A percentile compares a stretch with the other conserved stretches of the same genome.
Evolutionary conservation across 2,113 vertebrate species (phyloP).

Genomic region (Noturus placidus): DNA sequence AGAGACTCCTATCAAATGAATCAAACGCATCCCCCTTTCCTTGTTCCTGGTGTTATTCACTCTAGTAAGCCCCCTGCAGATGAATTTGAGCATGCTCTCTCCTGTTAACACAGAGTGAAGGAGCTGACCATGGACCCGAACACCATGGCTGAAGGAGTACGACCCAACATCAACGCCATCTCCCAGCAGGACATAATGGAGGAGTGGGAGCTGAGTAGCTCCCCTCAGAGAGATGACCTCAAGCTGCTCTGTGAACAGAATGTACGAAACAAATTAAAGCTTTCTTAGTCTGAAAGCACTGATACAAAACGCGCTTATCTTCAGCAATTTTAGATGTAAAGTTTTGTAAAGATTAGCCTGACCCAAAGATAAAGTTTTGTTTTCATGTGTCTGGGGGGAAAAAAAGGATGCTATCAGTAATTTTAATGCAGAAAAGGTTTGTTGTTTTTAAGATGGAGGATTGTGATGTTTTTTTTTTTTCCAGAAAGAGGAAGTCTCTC

Average conservation of each 20-base stretch:
- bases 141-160: constrained; percentile 80
- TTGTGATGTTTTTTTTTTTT: constrained; percentile 16
- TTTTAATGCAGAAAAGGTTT: background rate
- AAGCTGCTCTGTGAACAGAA: constrained; percentile 99
- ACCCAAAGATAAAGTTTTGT: background rate
- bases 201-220: constrained; percentile 88
- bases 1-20: background rate
- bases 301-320: background rate
- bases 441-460: background rate
- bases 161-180: constrained; percentile 80
- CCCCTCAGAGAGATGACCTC: constrained; percentile 95
- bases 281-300: background rate
- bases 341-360: background rate
- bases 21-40: background rate
- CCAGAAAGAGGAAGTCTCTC: constrained; percentile 97
- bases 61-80: background rate
- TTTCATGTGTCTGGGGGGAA: background rate
- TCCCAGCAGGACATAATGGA: constrained; percentile 90
- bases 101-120: constrained; percentile 82
- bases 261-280: constrained; percentile 71
- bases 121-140: constrained; percentile 88
- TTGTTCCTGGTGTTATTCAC: constrained; percentile 36
- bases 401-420: background rate
- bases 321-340: background rate
- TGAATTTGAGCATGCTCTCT: background rate